Conservation (phyloP, 2,797 vertebrate genomes). For the Pelochelys cantorii region DNA sequence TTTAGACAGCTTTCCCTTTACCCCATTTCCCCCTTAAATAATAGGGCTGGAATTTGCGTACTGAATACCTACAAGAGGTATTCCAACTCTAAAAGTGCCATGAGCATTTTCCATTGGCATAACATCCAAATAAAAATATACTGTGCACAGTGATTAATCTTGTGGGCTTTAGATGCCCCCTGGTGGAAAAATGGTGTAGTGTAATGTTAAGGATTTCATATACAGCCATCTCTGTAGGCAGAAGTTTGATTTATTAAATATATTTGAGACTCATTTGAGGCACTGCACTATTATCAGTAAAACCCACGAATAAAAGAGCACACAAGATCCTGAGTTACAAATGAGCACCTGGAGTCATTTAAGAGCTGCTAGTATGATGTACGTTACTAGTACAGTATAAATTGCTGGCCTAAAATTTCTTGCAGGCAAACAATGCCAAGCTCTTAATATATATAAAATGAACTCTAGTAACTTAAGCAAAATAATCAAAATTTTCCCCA, state of each 20-base stretch:
- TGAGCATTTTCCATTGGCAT: neutral
- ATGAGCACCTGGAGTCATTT: conserved; percentile 80
- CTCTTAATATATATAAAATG: conserved; percentile 81
- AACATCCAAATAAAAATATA: neutral
- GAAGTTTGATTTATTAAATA: conserved; percentile 65
- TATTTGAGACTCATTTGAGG: conserved; percentile 64
- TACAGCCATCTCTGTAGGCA: conserved; percentile 50
- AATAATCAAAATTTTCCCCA: conserved; percentile 81
- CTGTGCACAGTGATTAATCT: neutral
- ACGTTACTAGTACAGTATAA: conserved; percentile 72
- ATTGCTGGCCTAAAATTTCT: conserved; percentile 76
- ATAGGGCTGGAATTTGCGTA: neutral
- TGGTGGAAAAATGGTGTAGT: conserved; percentile 59
- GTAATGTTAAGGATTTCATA: neutral
- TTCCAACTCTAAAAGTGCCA: neutral
- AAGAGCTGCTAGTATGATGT: conserved; percentile 76
- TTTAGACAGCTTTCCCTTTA: neutral
- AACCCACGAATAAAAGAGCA: conserved; percentile 64
- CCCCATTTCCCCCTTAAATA: neutral
- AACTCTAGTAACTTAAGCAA: conserved; percentile 82
- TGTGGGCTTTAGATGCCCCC: conserved; percentile 73
- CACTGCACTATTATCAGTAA: conserved; percentile 52
- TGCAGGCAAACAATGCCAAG: conserved; percentile 80
- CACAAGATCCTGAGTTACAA: conserved; percentile 72
- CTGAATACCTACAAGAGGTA: neutral